Evolutionary conservation across 2,113 vertebrate genomes (phyloP), one percentile per base, ranked within the genome.

Genomic region (Chelonoidis abingdonii): DNA sequence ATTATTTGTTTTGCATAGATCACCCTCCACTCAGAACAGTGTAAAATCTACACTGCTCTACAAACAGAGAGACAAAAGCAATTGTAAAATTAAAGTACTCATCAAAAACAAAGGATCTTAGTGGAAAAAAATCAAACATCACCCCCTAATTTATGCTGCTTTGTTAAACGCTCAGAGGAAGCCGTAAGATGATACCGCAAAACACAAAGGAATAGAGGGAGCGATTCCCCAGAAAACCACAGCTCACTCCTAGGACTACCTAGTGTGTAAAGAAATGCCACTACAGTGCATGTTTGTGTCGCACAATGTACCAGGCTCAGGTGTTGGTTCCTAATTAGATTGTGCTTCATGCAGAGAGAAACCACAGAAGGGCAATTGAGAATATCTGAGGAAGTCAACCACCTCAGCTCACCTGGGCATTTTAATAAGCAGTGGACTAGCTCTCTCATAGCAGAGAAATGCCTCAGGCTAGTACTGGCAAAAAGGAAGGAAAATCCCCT

Each of bases 21-120:
- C 82, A 8, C 27, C 65, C 90, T 91, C 94, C 62, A 22, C 16
- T 29, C 65, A 38, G n/a, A 72, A 72, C 17, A 38, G 35, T 22
- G 84, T 92, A 94, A 94, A 94, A 92, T 94, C 90, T 94, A 89
- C 89, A 89, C 85, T 85, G 96, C 94, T 92, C 92, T 16, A 1
- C 94, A 95, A 96, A 91, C 0, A 94, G 96, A 95, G 84, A 52
- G 92, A 92, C 92, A 29, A 72, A 49, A 96, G 95, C 84, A 86
- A 89, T 89, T 89, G 35, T 47, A 80, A 93, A 62, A 90, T 41
- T 84, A 91, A 84, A 85, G 91, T 56, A 44, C 78, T 97, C 79
- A 5, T 0, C 83, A 80, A 93, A 95, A 97, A 97, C 94, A 94
- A 91, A 91, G 86, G 59, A 82, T 69, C 87, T 52, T 6, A 24